A percentile compares a stretch with the other conserved stretches of the same genome.
Conservation (phyloP, 2,888 invertebrate species). For the Trachelus troglodyta region DNA sequence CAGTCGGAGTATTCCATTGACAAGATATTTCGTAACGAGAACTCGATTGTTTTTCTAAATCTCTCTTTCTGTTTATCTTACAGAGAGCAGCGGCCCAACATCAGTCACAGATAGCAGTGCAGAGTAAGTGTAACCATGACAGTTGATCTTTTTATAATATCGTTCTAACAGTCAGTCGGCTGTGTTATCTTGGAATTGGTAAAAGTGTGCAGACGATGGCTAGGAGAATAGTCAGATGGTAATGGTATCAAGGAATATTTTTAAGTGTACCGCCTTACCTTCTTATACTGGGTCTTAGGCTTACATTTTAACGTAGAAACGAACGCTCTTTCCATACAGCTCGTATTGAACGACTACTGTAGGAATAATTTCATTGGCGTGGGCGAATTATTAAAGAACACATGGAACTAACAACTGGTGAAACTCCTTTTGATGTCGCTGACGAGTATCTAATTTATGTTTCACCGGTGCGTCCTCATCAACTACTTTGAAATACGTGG, state of each 20-base stretch:
- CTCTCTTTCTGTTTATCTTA: constrained; percentile 64
- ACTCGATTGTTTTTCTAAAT: background rate
- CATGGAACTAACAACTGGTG: no score
- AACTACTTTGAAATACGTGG: background rate
- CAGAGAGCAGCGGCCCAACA: constrained; percentile 78
- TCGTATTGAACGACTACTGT: background rate
- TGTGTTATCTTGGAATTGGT: background rate
- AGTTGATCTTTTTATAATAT: constrained; percentile 1
- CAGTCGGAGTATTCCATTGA: background rate
- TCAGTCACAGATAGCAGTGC: constrained; percentile 73
- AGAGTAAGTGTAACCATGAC: constrained; percentile 69
- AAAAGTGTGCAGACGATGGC: background rate
- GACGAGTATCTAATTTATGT: background rate
- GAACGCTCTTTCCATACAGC: background rate
- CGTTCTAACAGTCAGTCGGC: background rate
- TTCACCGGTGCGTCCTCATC: background rate
- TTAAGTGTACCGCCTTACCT: background rate
- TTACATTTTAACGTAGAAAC: background rate
- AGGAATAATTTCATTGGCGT: background rate
- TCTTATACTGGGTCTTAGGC: background rate
- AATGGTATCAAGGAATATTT: background rate
- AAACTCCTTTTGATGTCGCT: background rate
- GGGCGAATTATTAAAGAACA: background rate
- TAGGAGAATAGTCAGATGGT: background rate
- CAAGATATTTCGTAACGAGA: background rate